phyloP scores from a whole-genome alignment of 2,797 vertebrate genomes.

The Simalia tracyae region DNA sequence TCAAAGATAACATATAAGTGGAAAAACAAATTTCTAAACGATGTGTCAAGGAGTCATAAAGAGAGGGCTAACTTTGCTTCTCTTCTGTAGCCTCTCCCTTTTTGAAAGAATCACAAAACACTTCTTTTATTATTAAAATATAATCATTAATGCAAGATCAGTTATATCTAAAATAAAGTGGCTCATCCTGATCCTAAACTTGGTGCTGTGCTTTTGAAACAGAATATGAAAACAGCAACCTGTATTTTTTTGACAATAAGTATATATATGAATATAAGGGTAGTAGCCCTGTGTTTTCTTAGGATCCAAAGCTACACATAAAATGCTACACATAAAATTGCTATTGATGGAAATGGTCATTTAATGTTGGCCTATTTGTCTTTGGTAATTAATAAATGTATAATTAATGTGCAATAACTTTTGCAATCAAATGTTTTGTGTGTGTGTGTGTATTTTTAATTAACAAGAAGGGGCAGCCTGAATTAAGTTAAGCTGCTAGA shows the following conservation, averaged over 20 bases:
- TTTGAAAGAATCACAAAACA: background rate
- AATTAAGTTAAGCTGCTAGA: slow-evolving; percentile 53
- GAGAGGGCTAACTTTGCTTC: background rate
- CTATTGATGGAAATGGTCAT: slow-evolving; percentile 59
- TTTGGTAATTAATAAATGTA: slow-evolving; percentile 55
- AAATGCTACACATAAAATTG: slow-evolving; percentile 53
- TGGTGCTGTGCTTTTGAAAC: background rate
- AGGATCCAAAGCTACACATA: slow-evolving; percentile 1
- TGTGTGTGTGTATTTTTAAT: slow-evolving; percentile 50
- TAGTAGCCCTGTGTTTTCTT: slow-evolving; percentile 28
- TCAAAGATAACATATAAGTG: background rate
- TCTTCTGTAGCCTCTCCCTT: background rate
- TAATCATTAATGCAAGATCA: background rate
- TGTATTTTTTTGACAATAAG: background rate
- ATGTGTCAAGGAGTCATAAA: background rate
- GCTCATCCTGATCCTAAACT: background rate
- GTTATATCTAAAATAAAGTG: background rate
- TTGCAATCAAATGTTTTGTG: slow-evolving; percentile 55
- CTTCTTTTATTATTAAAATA: background rate
- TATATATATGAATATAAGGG: background rate
- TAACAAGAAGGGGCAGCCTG: slow-evolving; percentile 46
- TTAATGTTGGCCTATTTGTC: slow-evolving; percentile 58
- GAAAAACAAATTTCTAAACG: background rate
- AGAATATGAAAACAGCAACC: background rate
- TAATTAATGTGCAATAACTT: slow-evolving; percentile 64